Evolutionary conservation across 2,113 vertebrate genomes (phyloP), one percentile per base, ranked within the genome.

Genomic region (Sprattus sprattus): DNA sequence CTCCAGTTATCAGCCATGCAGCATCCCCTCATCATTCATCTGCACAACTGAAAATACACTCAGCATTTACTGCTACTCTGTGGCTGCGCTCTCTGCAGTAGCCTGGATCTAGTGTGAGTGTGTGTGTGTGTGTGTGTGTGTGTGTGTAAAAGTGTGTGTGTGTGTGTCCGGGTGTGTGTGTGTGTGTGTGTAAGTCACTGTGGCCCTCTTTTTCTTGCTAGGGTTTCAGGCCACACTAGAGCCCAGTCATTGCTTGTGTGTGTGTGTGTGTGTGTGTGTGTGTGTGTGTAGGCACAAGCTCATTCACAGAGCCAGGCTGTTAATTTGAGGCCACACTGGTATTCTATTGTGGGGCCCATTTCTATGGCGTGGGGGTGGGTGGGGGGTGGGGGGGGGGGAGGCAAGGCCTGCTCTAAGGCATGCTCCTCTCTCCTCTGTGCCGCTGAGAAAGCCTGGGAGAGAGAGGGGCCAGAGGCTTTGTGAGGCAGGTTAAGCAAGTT

Each of bases 311-410:
- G 88, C 54, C 83, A 84, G 88, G 88, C 83, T 90, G 88, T 90
- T 90, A 90, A 90, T 88, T 90, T 88, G 86, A 90, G 88, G 89
- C 88, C 89, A 90, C 89, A 89, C 88, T 90, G 88, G 89, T 88
- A 89, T 89, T 90, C 86, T 82, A 88, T 89, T 89, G 86, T 90
- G 83, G 84, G 83, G 88, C 82, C 44, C 20, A 32, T 87, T 87
- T 86, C 86, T 86, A 85, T 88, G 83, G 60, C 83, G 60, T 49
- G 16, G 80, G 39, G 44, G 75, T 2, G 20, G 75, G 44, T n/a
- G 50, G 54, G 39, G 6, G 47, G 47, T 2, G 47, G 47, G 47
- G 47, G 10, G 5, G 82, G 86, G 89, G 87, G 87, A 7, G 54
- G 54, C 81, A 64, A 67, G 86, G 82, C 83, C 54, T 60, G 67